Evolutionary conservation across 2,888 invertebrate species (phyloP), one percentile per base, ranked within the genome.

Genomic region (Ypsolopha sequella): DNA sequence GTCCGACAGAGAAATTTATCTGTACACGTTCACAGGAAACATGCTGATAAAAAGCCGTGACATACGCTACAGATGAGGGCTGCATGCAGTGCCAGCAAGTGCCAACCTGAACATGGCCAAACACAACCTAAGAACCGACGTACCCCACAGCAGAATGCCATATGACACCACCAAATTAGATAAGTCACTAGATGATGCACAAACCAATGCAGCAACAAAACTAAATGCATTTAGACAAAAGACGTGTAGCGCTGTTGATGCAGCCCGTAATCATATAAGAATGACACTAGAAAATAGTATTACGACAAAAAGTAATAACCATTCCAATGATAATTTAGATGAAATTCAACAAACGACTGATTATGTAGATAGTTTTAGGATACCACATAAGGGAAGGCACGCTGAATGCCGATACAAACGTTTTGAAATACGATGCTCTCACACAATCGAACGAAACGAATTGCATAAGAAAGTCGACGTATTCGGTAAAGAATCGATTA

Each of bases 1-100:
- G 76, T 73, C 68, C 73, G 36, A 64, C 66, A 76, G 78, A 79
- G 78, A 78, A 79, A 77, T 76, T 80, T 79, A 78, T 80, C 79
- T 78, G 68, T 67, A 72, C 75, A 72, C 70, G 70, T 73, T 64
- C 66, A 73, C 78, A 75, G 81, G 79, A 82, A 80, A 68, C 66
- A 77, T 76, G 77, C 66, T 61, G 79, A 80, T 78, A 79, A 71
- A 67, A 61, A 59, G 54, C 59, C 58, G 55, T 51, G 49, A 53
- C 58, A 54, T 13, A 43, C n/a, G 7, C 43, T 13, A 33, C 14
- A 50, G 41, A 34, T 43, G 50, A 41, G 44, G 24, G 9, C 14
- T 38, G 44, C 41, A 24, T 44, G 47, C 47, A 36, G 47, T 24
- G 47, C 47, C 47, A 36, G 36, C 50, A 44, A 44, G 24, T 14